Conservation (phyloP, 2,888 invertebrate genomes). For the Isoperla grammatica region DNA sequence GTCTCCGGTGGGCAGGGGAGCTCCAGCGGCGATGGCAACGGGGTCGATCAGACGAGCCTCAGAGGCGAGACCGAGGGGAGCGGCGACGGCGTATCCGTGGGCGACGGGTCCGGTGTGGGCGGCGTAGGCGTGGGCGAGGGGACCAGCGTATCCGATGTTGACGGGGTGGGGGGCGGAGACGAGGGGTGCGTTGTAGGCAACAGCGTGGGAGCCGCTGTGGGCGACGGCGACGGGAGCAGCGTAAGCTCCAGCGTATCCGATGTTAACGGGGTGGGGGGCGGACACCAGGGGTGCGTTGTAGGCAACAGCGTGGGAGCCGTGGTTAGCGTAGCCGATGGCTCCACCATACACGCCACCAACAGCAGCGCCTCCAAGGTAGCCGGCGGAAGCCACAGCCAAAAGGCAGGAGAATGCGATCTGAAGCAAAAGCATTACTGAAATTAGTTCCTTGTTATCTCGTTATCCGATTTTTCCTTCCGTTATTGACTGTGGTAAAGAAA, state of each 20-base stretch:
- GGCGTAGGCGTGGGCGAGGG: no score
- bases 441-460: no score
- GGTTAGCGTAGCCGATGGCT: slow-evolving; percentile 23
- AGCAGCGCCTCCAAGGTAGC: neutral
- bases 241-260: slow-evolving; percentile 20
- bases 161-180: no score
- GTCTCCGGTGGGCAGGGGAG: slow-evolving; percentile 40
- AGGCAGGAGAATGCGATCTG: slow-evolving; percentile 43
- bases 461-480: no score
- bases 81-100: slow-evolving; percentile 31
- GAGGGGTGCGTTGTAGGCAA: slow-evolving; percentile 8
- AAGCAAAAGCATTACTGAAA: slow-evolving; percentile 14
- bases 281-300: slow-evolving; percentile 17
- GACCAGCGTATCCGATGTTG: no score
- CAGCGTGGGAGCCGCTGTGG: slow-evolving; percentile 17
- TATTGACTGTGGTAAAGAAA: no score
- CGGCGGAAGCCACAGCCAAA: slow-evolving; percentile 46
- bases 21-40: slow-evolving; percentile 37
- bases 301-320: slow-evolving; percentile 37
- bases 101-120: no score
- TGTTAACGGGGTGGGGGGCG: slow-evolving; percentile 21
- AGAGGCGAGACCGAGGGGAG: slow-evolving; percentile 36
- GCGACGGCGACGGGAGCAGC: slow-evolving; percentile 7
- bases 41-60: slow-evolving; percentile 21
- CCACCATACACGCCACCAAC: slow-evolving; percentile 35